These are phyloP conservation scores for Archivesica marissinica DNA, from an alignment of 1,140 invertebrate species.

Conservation along the genomic window DNA sequence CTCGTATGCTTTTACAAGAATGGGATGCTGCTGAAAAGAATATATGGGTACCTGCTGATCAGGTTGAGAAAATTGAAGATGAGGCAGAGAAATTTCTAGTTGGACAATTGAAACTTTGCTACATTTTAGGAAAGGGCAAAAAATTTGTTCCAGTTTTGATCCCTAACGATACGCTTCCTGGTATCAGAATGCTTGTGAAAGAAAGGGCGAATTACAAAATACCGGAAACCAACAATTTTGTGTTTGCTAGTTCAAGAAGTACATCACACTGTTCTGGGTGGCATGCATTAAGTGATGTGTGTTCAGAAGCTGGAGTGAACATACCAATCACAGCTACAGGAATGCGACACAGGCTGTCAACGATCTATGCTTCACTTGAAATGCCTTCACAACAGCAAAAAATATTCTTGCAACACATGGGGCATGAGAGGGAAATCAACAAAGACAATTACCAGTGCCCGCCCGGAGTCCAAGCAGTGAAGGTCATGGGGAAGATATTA, in stretches of 20 bases:
- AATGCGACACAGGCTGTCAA: constrained; percentile 58
- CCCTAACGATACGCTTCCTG: constrained; percentile 46
- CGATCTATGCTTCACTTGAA: constrained; percentile 56
- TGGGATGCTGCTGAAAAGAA: constrained; percentile 50
- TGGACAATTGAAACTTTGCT: constrained; percentile 54
- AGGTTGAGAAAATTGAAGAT: constrained; percentile 56
- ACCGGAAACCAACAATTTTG: constrained; percentile 32
- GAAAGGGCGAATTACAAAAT: constrained; percentile 56
- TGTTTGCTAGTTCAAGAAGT: constrained; percentile 60
- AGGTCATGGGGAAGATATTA: constrained; percentile 56
- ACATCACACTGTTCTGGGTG: constrained; percentile 57
- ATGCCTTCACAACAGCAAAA: constrained; percentile 36
- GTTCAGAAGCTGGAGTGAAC: constrained; percentile 38
- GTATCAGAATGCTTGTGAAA: constrained; percentile 47
- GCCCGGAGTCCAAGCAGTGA: too few species aligned
- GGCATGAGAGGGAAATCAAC: constrained; percentile 58
- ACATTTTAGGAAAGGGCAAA: constrained; percentile 55
- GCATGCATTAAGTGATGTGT: constrained; percentile 59
- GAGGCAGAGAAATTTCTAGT: constrained; percentile 63
- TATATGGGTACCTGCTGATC: constrained; percentile 47
- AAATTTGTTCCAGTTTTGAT: constrained; percentile 63
- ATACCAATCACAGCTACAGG: constrained; percentile 55
- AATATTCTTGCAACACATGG: constrained; percentile 61
- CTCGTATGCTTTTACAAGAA: constrained; percentile 42
- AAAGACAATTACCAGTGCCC: constrained; percentile 59